Evolutionary conservation across 2,888 invertebrate species (phyloP), one percentile per base, ranked within the genome.

Genomic region (Aspidiotus destructor): DNA sequence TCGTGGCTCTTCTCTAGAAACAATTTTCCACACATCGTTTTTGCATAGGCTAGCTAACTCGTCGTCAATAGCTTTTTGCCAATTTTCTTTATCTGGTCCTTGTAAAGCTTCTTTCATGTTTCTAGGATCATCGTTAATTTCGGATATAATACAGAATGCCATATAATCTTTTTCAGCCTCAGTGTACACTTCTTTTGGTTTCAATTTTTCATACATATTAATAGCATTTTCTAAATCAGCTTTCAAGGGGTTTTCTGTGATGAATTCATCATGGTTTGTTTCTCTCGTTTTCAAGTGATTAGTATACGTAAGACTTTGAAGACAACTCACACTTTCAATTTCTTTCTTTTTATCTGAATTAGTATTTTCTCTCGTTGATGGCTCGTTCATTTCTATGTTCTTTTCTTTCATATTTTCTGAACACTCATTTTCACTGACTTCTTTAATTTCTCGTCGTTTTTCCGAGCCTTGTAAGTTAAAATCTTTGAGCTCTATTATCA

Each of bases 21-120:
- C 16, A 15, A 57, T 15, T 15, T 10, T 7, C 57, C 57, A 57
- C 10, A 57, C 57, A 15, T 57, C 6, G 16, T 57, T 13, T 57
- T 57, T 16, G 16, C 7, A 15, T 16, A 57, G 11, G 16, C 16
- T 15, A 15, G 2, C 16, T 57, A 57, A 57, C 16, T 57, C 57
- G 10, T 57, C 57, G 3, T 57, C 13, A 57, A 57, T 57, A 15
- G 13, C 57, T 16, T 57, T 57, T 57, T 11, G 10, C 57, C 57
- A 57, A 2, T 57, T 16, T 57, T 10, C 10, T 10, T 16, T 57
- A 57, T 13, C 57, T 57, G 15, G 11, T 15, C n/a, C 10, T 3
- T 10, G 10, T 16, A 16, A 11, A 5, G 16, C 13, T 57, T 57
- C 57, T 11, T 2, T 15, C 13, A 15, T 15, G 2, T n/a, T 57